Percentiles rank a stretch among this genome's conserved stretches.
These are phyloP conservation scores for Elgaria multicarinata DNA, from an alignment of 2,113 vertebrate species.

Conservation along the genomic window DNA sequence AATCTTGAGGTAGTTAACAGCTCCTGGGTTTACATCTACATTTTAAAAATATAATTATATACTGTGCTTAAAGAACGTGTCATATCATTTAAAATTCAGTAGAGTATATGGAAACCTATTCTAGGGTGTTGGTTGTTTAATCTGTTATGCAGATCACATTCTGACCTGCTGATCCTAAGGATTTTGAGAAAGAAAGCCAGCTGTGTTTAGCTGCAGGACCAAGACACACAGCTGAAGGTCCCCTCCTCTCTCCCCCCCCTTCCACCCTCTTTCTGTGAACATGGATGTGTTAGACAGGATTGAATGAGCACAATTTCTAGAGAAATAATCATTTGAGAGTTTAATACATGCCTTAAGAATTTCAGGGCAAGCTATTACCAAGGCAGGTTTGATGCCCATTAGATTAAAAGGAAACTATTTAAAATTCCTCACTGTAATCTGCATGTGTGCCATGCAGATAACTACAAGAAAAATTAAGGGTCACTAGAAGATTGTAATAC, in stretches of 20 bases:
- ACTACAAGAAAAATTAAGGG: neutral
- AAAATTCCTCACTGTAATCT: neutral
- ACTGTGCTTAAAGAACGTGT: neutral
- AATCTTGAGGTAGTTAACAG: neutral
- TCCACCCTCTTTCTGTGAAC: neutral
- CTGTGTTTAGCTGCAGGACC: neutral
- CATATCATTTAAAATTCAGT: neutral
- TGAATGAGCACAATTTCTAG: conserved; percentile 6
- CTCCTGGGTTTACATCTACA: neutral
- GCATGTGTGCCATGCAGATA: neutral
- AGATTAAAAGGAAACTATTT: neutral
- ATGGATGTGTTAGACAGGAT: neutral
- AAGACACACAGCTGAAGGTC: neutral
- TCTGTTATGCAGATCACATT: neutral
- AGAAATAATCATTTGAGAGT: neutral
- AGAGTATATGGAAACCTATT: neutral
- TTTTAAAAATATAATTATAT: neutral
- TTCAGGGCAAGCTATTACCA: neutral
- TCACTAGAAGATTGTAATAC: neutral
- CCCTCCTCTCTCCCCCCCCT: no score
- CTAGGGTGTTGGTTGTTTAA: neutral
- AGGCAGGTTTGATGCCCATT: neutral
- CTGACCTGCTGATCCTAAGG: neutral
- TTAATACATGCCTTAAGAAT: neutral
- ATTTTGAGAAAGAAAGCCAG: neutral